Evolutionary conservation across 2,888 invertebrate genomes (phyloP).

Genomic region (Mesopsocus fuscifrons): DNA sequence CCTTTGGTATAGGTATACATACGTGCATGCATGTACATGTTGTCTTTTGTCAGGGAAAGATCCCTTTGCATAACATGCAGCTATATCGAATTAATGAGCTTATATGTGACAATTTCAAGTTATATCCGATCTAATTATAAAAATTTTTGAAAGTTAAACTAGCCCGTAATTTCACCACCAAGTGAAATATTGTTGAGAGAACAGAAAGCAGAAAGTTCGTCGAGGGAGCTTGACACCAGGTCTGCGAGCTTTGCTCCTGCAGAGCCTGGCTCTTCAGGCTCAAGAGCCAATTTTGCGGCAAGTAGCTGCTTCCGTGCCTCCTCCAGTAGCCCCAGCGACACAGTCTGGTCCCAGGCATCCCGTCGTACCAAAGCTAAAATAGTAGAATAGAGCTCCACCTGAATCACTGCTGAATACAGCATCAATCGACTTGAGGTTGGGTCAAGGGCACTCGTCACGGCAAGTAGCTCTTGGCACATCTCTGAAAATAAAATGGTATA

Average conservation of each 20-base stretch:
- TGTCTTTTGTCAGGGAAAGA: no score
- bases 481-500: constrained; percentile 19
- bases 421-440: constrained; percentile 30
- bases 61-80: no score
- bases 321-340: not conserved
- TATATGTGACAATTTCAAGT: no score
- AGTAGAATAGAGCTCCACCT: constrained; percentile 39
- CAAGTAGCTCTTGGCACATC: constrained; percentile 23
- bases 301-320: not conserved
- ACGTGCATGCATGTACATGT: no score
- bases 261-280: constrained; percentile 19
- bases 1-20: no score
- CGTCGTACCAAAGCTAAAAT: constrained; percentile 19
- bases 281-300: constrained; percentile 17
- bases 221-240: not conserved
- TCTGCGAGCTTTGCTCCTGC: constrained; percentile 1
- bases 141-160: no score
- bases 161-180: not conserved
- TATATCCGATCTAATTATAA: no score
- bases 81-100: no score
- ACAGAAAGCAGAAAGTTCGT: constrained; percentile 1
- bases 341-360: not conserved
- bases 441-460: constrained; percentile 22
- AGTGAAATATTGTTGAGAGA: not conserved
- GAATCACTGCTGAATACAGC: constrained; percentile 56